These are phyloP conservation scores for Catamblyrhynchus diadema DNA, from an alignment of 2,797 vertebrate genomes.

Conservation along the genomic window DNA sequence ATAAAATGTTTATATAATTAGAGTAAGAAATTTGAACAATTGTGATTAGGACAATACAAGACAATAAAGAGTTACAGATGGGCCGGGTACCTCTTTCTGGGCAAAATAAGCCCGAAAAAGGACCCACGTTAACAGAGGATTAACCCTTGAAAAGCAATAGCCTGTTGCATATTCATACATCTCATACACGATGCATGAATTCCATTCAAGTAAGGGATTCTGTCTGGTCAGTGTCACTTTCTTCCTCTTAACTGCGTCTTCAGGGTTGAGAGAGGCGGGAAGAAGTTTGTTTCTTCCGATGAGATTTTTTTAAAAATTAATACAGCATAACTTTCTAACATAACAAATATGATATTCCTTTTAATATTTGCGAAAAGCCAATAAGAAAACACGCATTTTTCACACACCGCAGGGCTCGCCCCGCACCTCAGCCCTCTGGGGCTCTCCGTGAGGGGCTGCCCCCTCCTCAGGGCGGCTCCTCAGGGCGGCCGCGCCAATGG, in stretches of 20 bases:
- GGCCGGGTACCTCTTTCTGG: not conserved
- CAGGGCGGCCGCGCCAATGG: rapidly evolving
- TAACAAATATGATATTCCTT: not conserved
- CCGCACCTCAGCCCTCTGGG: rapidly evolving
- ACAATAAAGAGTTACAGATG: not conserved
- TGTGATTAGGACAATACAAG: too few species aligned
- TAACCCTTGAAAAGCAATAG: not conserved
- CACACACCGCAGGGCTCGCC: rapidly evolving
- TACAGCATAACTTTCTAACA: not conserved
- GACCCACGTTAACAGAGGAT: not conserved
- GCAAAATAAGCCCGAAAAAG: not conserved
- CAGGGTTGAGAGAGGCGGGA: not conserved
- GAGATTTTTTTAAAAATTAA: not conserved
- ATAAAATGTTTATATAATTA: not conserved
- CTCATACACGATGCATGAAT: not conserved
- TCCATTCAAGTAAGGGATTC: not conserved
- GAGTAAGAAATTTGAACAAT: not conserved
- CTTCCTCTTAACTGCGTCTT: not conserved
- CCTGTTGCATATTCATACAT: not conserved
- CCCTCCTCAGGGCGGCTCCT: too few species aligned
- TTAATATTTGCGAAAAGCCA: not conserved
- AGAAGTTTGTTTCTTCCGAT: not conserved
- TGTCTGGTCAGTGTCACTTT: not conserved
- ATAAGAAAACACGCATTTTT: not conserved
- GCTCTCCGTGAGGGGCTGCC: rapidly evolving